Evolutionary conservation across 2,888 invertebrate species (phyloP).

Genomic region (Iphiclides podalirius): DNA sequence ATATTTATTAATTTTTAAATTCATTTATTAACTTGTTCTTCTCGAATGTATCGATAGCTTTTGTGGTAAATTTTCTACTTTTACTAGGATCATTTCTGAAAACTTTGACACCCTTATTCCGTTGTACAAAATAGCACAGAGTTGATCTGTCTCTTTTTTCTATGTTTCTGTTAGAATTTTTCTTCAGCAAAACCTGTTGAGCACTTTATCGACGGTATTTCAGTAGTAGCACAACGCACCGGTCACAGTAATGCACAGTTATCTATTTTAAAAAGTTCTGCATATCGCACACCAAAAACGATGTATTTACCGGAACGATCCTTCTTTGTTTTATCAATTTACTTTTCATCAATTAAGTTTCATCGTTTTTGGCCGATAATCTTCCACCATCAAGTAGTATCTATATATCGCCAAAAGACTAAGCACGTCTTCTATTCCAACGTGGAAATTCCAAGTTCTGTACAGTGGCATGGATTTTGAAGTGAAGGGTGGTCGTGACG

Average conservation of each 20-base stretch:
- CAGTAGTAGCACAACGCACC: constrained; percentile 64
- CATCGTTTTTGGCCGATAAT: constrained; percentile 15
- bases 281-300: constrained; percentile 43
- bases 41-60: too few species aligned
- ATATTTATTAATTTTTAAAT: too few species aligned
- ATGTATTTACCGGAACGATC: constrained; percentile 36
- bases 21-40: too few species aligned
- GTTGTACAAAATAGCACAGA: constrained; percentile 58
- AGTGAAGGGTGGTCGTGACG: constrained; percentile 49
- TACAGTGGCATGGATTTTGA: constrained; percentile 73
- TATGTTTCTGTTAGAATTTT: constrained; percentile 36
- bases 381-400: constrained; percentile 26
- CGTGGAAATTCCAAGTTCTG: constrained; percentile 68
- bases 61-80: constrained; percentile 28
- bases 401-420: constrained; percentile 40
- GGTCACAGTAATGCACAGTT: constrained; percentile 47
- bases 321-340: too few species aligned
- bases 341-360: background rate
- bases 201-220: constrained; percentile 57
- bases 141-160: constrained; percentile 42
- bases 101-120: constrained; percentile 38
- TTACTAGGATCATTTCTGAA: constrained; percentile 11
- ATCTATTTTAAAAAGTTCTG: constrained; percentile 45
- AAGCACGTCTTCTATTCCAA: constrained; percentile 47
- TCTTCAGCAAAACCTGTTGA: constrained; percentile 46